These are phyloP conservation scores for Exocentrus adspersus DNA, from an alignment of 2,888 invertebrate species.

Conservation along the genomic window DNA sequence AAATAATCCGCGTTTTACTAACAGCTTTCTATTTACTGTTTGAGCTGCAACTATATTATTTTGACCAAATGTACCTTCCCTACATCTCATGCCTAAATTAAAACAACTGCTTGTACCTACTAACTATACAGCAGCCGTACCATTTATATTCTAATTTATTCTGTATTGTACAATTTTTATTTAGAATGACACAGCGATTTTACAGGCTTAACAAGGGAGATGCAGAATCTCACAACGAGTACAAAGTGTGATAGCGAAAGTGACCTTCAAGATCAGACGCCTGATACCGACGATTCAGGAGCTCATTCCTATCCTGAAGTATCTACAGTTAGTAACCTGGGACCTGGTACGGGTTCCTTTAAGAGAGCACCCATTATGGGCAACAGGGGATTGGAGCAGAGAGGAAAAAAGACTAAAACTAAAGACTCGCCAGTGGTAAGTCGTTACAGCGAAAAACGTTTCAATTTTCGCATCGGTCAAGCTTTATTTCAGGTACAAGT, in stretches of 20 bases:
- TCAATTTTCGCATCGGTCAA: no score
- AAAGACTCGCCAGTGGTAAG: constrained; percentile 57
- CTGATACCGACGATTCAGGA: constrained; percentile 79
- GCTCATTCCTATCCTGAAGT: constrained; percentile 66
- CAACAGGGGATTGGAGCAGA: constrained; percentile 69
- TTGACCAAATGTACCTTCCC: no score
- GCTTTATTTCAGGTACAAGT: constrained; percentile 81
- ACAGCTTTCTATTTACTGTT: neutral
- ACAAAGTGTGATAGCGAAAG: constrained; percentile 74
- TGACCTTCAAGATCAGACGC: constrained; percentile 75
- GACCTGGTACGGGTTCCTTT: constrained; percentile 64
- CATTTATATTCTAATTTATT: neutral
- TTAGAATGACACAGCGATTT: neutral
- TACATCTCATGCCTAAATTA: constrained; percentile 16
- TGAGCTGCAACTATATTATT: no score
- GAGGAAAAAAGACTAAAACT: constrained; percentile 71
- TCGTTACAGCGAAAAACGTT: no score
- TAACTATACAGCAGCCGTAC: neutral
- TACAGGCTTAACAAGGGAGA: constrained; percentile 63
- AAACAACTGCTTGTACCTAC: neutral
- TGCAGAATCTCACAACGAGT: constrained; percentile 64
- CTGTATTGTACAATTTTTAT: neutral
- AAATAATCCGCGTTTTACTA: no score
- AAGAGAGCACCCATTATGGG: constrained; percentile 72
- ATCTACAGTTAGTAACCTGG: constrained; percentile 62